Evolutionary conservation across 2,888 invertebrate species (phyloP), one percentile per base, ranked within the genome.

Genomic region (Megamerina dolium): DNA sequence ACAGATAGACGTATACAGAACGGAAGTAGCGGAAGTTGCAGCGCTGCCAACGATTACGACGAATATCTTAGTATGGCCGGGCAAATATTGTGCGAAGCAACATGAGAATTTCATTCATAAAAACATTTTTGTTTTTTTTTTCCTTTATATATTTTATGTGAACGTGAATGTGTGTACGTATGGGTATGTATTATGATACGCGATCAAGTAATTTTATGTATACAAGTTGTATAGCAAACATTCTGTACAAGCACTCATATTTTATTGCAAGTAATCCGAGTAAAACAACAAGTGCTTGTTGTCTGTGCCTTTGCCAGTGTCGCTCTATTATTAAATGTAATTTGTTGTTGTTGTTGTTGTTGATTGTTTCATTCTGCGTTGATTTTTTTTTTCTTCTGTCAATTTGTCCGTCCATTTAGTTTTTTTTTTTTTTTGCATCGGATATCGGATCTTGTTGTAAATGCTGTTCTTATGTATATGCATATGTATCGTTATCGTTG

Each of bases 71-170:
- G n/a, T n/a, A n/a, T n/a, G n/a, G n/a, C n/a, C 31, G 42, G 33
- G 37, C 48, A 51, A 52, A 55, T 45, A 53, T 53, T 56, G 63
- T 64, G 60, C 49, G 54, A 64, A 54, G 67, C 65, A 66, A 65
- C 60, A 59, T 48, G 55, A 66, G 60, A 66, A 66, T 62, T 65
- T 65, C 65, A 65, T 65, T 65, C 65, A 65, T 65, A 59, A 65
- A 57, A 26, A 26, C 26, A 10, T 26, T 12, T 26, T 26, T 26
- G 26, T 12, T 54, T 43, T 36, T 45, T 37, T 39, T 42, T 19
- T 41, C 48, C 43, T 47, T 37, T 44, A 45, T 52, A 55, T 55
- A 52, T 56, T 53, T 54, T 59, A 59, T 37, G 54, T 45, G 49
- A 48, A 36, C 48, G 51, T 49, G 55, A 36, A 14, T 39, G 17